Base-by-base conservation (phyloP, 2,797 vertebrate species). In the Oreochromis mossambicus region DNA sequence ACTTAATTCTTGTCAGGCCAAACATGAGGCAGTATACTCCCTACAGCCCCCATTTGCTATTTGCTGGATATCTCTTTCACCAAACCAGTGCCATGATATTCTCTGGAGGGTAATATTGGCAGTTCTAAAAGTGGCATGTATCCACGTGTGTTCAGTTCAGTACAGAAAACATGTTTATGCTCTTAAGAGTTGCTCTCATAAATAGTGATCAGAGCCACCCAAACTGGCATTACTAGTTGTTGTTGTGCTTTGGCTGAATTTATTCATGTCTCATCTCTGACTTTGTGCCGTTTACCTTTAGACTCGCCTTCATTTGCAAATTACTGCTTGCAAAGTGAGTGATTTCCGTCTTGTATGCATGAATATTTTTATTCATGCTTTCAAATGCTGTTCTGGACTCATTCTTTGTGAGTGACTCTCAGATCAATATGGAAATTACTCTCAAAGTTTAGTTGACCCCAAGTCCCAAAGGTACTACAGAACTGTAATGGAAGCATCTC, bases 71-170 rank as follows among this genome's bases (percentile, higher is more conserved):
- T 85, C 61, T 52, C 55, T 87, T 38, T 85, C 81, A 88, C 24
- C 82, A 76, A 46, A 82, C 13, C 83, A 15, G 70, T 58, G 82
- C 88, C 80, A 89, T 87, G 15, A 79, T 89, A 86, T 83, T 89
- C 92, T 90, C 89, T 84, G 70, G 83, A 87, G 89, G 81, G 80
- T 87, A 86, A 86, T 85, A 89, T 91, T 94, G 92, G 89, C 91
- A 87, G 76, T 55, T 86, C 85, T 91, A 81, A 88, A 92, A 81
- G 90, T 93, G 94, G 89, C 90, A 17, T 79, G 52, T 86, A 2
- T 92, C 91, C 89, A 84, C 56, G 89, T 94, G 91, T 89, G 84
- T 89, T 88, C 77, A 73, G 86, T 85, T 86, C 79, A 86, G 84
- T 48, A 83, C 77, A 83, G 82, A 85, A 87, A 92, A 88, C 91